Base-by-base conservation (phyloP, 2,113 vertebrate genomes). In the Serilophus lunatus region DNA sequence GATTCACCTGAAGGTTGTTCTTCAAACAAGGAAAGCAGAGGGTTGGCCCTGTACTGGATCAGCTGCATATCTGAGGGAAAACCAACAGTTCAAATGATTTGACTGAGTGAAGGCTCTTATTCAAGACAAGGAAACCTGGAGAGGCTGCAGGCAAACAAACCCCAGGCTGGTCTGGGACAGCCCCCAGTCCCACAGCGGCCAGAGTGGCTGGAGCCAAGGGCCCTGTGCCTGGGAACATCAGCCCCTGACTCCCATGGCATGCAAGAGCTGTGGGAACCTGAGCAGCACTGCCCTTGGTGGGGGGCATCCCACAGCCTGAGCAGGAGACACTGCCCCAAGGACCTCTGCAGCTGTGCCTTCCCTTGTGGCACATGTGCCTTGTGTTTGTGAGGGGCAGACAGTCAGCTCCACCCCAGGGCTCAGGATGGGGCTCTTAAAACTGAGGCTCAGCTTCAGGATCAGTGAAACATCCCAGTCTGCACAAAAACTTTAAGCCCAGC, bases 61-160 rank as follows among this genome's bases (percentile, higher is more conserved):
- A 97, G 60, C 79, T 97, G 93, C 93, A 97, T 97, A 81, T 96
- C 97, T 98, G 87, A 50, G 66, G 66, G 71, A 54, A 96, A 93
- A 91, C 20, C 93, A 57, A 82, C 25, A 95, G 66, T 59, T 93
- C 56, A 81, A 85, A 82, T 36, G 42, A 8, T 77, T 69, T 76
- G 40, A 83, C 10, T 31, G 49, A 7, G 4, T 49, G 70, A 90
- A 42, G 40, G 35, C 25, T 77, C 71, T 63, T 49, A 77, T 4
- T 63, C 20, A 54, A 90, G 50, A 45, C 50, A 88, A 81, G 44
- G 47, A 74, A 72, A 63, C 56, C 7, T 31, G 24, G 18, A 80
- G 47, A 69, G 18, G 54, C 12, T 40, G 81, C 18, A 7, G 51
- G 26, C 12, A 70, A 72, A 15, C 36, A 60, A 78, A 25, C 28